Base-by-base conservation (phyloP, 1,140 invertebrate species). In the Melitaea cinxia region DNA sequence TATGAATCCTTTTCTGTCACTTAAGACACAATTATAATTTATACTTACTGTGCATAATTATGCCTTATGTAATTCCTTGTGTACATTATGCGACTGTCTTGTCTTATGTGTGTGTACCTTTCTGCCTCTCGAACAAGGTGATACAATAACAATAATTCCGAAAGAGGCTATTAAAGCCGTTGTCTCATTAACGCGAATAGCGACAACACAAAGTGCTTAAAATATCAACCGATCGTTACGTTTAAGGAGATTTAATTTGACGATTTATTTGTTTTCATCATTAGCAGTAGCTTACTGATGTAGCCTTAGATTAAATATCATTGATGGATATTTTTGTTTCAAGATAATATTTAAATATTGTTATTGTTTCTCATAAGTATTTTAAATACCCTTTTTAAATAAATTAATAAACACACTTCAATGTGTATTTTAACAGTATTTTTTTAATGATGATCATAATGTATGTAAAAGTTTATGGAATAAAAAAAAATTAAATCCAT, bases 211-310 rank as follows among this genome's bases (percentile, higher is more conserved):
- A 59, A 68, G 57, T 57, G 54, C 30, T 39, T 52, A 45, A 47
- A 60, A 58, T 50, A 50, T 57, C 55, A 24, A 49, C 54, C 62
- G 62, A 57, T 33, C 56, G 45, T 58, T 57, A 57, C 57, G 30
- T 72, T 74, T 67, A 78, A 82, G 70, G 58, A 69, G 58, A 45
- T 77, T 77, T 79, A 79, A 80, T 82, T 82, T 81, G 82, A 78
- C 75, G 74, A 81, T 82, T 75, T 81, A 85, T 84, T 74, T 84
- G 70, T 80, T 71, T 58, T 68, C 53, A 30, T 67, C 68, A 62
- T 70, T 70, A 74, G 68, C 56, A 47, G 53, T 67, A 45, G 49
- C 37, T 63, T 55, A 45, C 3, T 56, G 15, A 21, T 4, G 24
- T 0, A 23, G 2, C 42, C 42, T 17, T 14, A 47, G 42, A 58